These are phyloP conservation scores for Endomychus coccineus DNA, from an alignment of 2,888 invertebrate genomes.

Conservation along the genomic window DNA sequence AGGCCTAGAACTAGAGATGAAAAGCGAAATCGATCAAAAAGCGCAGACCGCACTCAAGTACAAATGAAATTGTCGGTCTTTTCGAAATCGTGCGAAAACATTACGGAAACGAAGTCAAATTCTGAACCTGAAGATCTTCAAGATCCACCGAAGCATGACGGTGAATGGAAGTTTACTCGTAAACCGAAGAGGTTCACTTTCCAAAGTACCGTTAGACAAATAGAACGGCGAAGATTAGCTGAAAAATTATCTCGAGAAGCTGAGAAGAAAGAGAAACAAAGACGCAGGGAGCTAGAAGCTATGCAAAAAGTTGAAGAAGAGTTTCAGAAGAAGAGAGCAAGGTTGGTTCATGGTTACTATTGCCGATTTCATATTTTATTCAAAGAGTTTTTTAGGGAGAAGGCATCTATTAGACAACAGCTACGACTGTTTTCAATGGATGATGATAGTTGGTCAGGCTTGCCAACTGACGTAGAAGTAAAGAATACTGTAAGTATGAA, in stretches of 20 bases:
- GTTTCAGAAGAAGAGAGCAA: constrained; percentile 74
- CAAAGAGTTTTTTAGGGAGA: constrained; percentile 49
- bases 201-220: constrained; percentile 76
- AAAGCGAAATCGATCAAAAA: constrained; percentile 16
- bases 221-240: constrained; percentile 65
- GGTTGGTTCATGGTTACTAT: constrained; percentile 25
- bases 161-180: constrained; percentile 14
- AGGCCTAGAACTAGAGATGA: constrained; percentile 12
- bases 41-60: no score
- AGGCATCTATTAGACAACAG: constrained; percentile 68
- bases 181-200: constrained; percentile 68
- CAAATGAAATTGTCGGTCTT: constrained; percentile 11
- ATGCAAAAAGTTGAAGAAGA: constrained; percentile 83
- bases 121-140: constrained; percentile 37
- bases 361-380: no score
- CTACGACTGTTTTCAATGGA: constrained; percentile 63
- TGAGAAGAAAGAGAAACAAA: constrained; percentile 67
- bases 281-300: constrained; percentile 69
- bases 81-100: constrained; percentile 11
- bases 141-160: constrained; percentile 29
- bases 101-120: constrained; percentile 13
- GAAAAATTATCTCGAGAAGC: constrained; percentile 71
- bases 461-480: constrained; percentile 45
- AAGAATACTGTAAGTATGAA: constrained; percentile 28
- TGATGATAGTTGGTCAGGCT: constrained; percentile 50